Evolutionary conservation across 2,888 invertebrate genomes (phyloP).

Genomic region (Cephus spinipes): DNA sequence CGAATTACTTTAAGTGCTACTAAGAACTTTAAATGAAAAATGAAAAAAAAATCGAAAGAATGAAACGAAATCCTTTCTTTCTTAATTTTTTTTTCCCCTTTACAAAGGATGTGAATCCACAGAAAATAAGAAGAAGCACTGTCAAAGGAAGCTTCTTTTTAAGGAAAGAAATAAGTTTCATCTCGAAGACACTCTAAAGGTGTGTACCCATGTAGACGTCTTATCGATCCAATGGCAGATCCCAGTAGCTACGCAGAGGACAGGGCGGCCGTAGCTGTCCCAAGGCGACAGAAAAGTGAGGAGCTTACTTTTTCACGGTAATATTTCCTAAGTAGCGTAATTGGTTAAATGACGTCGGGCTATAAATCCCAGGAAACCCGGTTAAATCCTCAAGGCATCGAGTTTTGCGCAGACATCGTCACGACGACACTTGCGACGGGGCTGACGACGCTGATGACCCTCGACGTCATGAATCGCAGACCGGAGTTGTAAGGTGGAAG

Average conservation of each 20-base stretch:
- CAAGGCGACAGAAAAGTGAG: neutral
- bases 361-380: neutral
- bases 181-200: neutral
- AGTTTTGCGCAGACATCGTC: neutral
- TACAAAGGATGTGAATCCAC: neutral
- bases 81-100: neutral
- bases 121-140: neutral
- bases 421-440: neutral
- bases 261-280: neutral
- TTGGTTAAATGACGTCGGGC: neutral
- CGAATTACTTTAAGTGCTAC: neutral
- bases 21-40: neutral
- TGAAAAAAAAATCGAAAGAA: neutral
- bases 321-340: slow-evolving; percentile 1
- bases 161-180: neutral
- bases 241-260: neutral
- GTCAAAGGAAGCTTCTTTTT: neutral
- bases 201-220: neutral
- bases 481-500: neutral
- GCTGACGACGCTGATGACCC: neutral
- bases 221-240: neutral
- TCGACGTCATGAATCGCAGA: neutral
- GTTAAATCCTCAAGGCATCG: neutral
- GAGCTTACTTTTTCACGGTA: slow-evolving; percentile 2
- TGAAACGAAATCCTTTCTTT: neutral